These are phyloP conservation scores for Spondyliosoma cantharus DNA, from an alignment of 2,797 vertebrate species.

Conservation along the genomic window DNA sequence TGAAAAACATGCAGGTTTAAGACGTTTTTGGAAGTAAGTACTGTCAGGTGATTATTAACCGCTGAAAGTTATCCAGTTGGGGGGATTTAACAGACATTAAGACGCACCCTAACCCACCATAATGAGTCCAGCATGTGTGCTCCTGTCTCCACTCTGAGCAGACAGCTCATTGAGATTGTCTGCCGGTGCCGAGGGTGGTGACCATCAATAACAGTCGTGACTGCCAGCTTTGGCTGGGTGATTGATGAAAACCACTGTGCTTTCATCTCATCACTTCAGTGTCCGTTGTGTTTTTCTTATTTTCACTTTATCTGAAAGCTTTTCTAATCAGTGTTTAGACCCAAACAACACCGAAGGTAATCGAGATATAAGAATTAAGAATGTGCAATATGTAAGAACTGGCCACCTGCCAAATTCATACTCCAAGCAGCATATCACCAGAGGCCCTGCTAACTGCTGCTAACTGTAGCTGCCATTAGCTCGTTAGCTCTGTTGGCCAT, in stretches of 20 bases:
- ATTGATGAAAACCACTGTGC: slow-evolving; percentile 20
- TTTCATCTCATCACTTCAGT: slow-evolving; percentile 1
- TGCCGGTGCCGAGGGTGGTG: slow-evolving; percentile 25
- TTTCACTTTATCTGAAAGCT: neutral
- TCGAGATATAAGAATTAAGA: neutral
- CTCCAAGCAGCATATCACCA: no score
- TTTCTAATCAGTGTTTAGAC: slow-evolving; percentile 6
- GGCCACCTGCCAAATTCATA: no score
- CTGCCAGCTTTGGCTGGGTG: slow-evolving; percentile 12
- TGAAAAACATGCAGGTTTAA: slow-evolving; percentile 1
- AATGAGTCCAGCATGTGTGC: slow-evolving; percentile 69
- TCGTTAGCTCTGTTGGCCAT: no score
- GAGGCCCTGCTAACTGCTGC: no score
- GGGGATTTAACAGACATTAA: slow-evolving; percentile 39
- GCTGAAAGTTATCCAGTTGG: slow-evolving; percentile 27
- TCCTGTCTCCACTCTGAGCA: slow-evolving; percentile 46
- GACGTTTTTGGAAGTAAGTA: neutral
- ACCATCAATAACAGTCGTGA: slow-evolving; percentile 42
- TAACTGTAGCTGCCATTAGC: no score
- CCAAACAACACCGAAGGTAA: neutral
- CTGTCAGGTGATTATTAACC: slow-evolving; percentile 30
- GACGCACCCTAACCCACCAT: slow-evolving; percentile 25
- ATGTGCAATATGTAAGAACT: no score
- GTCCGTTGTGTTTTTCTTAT: slow-evolving; percentile 1
- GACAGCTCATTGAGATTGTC: slow-evolving; percentile 51